Conservation (phyloP, 1,140 invertebrate genomes). For the Bombus balteatus region DNA sequence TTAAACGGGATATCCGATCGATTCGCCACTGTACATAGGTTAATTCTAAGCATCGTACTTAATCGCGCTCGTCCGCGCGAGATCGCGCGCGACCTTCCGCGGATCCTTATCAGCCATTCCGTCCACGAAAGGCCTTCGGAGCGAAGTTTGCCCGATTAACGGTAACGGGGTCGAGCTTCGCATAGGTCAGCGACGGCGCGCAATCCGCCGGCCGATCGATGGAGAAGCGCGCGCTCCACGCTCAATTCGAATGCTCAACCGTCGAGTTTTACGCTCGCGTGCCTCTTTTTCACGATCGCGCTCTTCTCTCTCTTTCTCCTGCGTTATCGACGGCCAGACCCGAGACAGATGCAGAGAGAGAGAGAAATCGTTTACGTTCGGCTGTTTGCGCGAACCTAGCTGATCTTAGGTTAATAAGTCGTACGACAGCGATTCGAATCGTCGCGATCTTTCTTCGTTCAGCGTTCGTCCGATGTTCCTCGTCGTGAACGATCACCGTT, state of each 20-base stretch:
- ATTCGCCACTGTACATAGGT: conserved; percentile 31
- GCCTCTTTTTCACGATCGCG: too few relatives aligned
- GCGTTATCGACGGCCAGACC: too few relatives aligned
- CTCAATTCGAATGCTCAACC: conserved; percentile 50
- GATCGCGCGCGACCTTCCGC: not conserved
- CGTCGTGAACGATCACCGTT: not conserved
- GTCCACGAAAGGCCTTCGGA: conserved; percentile 77
- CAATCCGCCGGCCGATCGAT: conserved; percentile 22
- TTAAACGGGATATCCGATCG: conserved; percentile 37
- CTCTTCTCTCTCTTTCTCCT: not conserved
- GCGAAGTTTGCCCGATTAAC: conserved; percentile 48
- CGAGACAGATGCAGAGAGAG: not conserved
- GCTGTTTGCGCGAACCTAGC: not conserved
- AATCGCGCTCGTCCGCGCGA: not conserved
- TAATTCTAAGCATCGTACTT: conserved; percentile 2
- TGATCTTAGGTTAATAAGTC: conserved; percentile 16
- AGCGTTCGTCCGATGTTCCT: not conserved
- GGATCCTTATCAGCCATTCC: conserved; percentile 76
- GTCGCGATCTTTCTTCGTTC: not conserved
- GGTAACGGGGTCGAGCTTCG: conserved; percentile 62
- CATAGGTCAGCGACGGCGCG: conserved; percentile 68
- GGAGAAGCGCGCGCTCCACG: not conserved
- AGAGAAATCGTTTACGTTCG: rapidly evolving
- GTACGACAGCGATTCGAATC: not conserved
- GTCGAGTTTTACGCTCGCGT: not conserved